Evolutionary conservation across 2,888 invertebrate species (phyloP).

Genomic region (Siphlonurus alternatus): DNA sequence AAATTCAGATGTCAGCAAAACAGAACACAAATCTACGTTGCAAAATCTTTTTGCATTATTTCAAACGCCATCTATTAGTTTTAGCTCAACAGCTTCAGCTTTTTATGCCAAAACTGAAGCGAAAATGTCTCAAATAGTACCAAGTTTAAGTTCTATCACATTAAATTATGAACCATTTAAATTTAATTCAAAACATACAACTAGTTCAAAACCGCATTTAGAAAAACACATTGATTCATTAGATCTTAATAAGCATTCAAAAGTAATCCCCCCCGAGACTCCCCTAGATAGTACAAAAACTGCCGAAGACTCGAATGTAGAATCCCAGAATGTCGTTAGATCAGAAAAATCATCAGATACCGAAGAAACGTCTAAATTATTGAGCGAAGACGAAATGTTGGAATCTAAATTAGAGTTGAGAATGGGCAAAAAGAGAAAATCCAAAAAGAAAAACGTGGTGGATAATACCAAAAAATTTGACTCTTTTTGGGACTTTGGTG

Average conservation of each 20-base stretch:
- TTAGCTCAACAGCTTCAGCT: neutral
- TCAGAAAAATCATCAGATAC: neutral
- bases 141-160: neutral
- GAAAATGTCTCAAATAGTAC: neutral
- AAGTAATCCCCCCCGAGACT: no score
- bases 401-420: neutral
- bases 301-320: no score
- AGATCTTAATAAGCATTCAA: neutral
- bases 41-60: conserved; percentile 1
- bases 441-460: neutral
- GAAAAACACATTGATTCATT: no score
- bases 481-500: conserved; percentile 1
- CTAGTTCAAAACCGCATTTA: neutral
- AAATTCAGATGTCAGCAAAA: neutral
- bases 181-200: neutral
- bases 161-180: neutral
- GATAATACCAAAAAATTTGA: neutral
- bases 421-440: neutral
- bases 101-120: conserved; percentile 4
- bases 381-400: neutral
- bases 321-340: no score
- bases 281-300: neutral
- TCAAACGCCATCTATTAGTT: neutral
- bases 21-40: neutral
- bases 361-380: neutral